Base-by-base conservation (phyloP, 2,888 invertebrate species). In the Tanypteryx hageni region DNA sequence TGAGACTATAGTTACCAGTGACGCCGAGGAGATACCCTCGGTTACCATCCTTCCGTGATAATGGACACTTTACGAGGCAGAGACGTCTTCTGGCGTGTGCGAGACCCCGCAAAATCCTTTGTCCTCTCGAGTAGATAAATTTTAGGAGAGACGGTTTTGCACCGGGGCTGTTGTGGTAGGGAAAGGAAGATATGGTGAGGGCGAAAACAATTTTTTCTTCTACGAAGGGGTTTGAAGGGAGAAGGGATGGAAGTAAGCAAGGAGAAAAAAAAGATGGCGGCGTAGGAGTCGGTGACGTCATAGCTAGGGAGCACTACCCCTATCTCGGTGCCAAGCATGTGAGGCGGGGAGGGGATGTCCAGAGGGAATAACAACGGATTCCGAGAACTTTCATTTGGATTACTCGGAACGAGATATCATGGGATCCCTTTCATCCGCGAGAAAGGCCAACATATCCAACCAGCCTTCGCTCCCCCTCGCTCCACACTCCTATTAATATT, bases 71-170 rank as follows among this genome's bases (percentile, higher is more conserved):
- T 44, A 44, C 1, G 44, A 44, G 44, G 13, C 76, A 76, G 27
- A 9, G 76, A 76, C 76, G 10, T 76, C 22, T 76, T 68, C n/a
- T 22, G 68, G 68, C 9, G 68, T 68, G n/a, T 22, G 68, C 68
- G n/a, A 68, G 76, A 13, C 76, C 22, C 11, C 27, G 22, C 22
- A 13, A n/a, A 27, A 76, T 76, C 76, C 76, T 76, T 76, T 76
- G 76, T 76, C 76, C 22, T 14, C 10, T 27, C 76, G 22, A 11
- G 22, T 76, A 76, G 76, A 76, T 76, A 76, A 76, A 76, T 76
- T 22, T 76, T 22, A n/a, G 16, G 76, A 76, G 27, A 76, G 76
- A n/a, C n/a, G 76, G 76, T 76, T 76, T 27, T 76, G 68, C 68
- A n/a, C 44, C 22, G n/a, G 68, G 68, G 18, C 22, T 68, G 76